phyloP scores from a whole-genome alignment of 2,113 vertebrate species.

The Patagioenas fasciata region DNA sequence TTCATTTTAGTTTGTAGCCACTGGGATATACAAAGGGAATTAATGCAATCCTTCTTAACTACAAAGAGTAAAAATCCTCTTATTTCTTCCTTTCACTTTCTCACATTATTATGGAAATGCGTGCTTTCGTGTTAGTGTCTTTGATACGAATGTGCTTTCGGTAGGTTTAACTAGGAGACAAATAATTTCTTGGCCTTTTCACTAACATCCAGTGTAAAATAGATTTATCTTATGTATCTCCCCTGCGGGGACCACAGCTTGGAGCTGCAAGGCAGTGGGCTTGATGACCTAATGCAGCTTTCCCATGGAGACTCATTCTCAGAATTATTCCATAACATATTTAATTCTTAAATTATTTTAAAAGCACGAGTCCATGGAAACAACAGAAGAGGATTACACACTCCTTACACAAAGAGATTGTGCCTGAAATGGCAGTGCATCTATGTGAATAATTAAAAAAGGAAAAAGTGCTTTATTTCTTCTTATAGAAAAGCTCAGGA shows the following conservation, averaged over 20 bases:
- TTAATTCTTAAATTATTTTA: slow-evolving; percentile 42
- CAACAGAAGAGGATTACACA: not conserved
- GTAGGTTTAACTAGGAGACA: not conserved
- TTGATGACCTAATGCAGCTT: slow-evolving; percentile 15
- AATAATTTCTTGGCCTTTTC: not conserved
- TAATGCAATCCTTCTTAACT: not conserved
- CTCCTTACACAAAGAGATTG: not conserved
- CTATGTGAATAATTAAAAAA: not conserved
- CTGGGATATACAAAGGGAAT: not conserved
- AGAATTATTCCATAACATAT: not conserved
- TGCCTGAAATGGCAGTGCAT: not conserved
- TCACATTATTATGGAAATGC: slow-evolving; percentile 12
- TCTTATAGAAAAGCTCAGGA: not conserved
- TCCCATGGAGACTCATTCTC: not conserved
- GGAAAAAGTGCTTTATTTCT: not conserved
- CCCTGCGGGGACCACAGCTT: not conserved
- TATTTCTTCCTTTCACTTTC: not conserved
- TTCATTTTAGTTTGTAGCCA: not conserved
- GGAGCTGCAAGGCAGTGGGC: not conserved
- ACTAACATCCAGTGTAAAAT: not conserved
- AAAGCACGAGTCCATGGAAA: not conserved
- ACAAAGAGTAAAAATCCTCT: not conserved
- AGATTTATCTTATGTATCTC: not conserved
- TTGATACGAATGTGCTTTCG: slow-evolving; percentile 1
- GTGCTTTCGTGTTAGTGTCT: not conserved